Evolutionary conservation across 2,888 invertebrate genomes (phyloP), one percentile per base, ranked within the genome.

Genomic region (Nomada flava): DNA sequence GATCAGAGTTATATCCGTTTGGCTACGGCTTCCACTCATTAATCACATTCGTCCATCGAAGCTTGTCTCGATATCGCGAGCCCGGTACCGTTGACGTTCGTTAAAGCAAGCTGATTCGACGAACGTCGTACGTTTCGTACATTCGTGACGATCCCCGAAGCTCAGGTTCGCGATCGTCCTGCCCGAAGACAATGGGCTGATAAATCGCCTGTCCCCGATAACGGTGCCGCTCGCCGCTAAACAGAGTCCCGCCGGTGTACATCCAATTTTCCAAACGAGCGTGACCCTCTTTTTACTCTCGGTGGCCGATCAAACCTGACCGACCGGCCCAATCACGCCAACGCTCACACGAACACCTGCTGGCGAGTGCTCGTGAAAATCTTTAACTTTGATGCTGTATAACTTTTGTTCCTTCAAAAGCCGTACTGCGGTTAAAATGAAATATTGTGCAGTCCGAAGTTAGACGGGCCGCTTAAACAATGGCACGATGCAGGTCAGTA

Each of bases 181-280:
- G 57, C 4, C n/a, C 36, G 20, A 44, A 57, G 64, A 80, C 72
- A 76, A 80, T 74, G 60, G 78, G 18, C 65, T 64, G 79, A 81
- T 81, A 70, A 81, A 78, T 79, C 74, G 62, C 53, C 53, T 71
- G 80, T 76, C 63, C 47, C 26, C 76, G 67, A 72, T 80, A 80
- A 73, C 68, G 76, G 76, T 67, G 47, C 69, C 64, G 53, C 62
- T 73, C 79, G 9, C 69, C 76, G 72, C 59, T 65, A 60, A 76
- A 78, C 57, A 71, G 57, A 50, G 18, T 62, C 26, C 52, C 55
- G 11, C 57, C 47, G 13, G 29, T 23, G 47, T 44, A 71, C 72
- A n/a, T 71, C 29, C 69, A 74, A 76, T 73, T 71, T 86, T 57
- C 67, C 78, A 47, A 67, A 65, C 42, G 57, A 55, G 57, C 60